Evolutionary conservation across 2,888 invertebrate species (phyloP), one percentile per base, ranked within the genome.

Genomic region (Thymelicus sylvestris): DNA sequence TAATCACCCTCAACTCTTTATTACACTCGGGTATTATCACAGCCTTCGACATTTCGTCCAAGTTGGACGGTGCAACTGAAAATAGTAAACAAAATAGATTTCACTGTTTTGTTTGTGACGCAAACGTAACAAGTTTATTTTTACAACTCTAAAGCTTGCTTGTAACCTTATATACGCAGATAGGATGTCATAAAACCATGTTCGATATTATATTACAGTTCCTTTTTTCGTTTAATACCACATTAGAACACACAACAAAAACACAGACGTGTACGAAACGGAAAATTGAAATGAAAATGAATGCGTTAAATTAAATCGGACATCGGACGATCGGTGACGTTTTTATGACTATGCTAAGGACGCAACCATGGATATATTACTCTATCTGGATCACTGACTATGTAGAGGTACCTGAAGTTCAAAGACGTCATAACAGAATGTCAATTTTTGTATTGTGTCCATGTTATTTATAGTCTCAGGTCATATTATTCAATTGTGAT

Each of bases 61-160:
- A 19, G 19, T 19, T 19, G 19, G 19, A 19, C 19, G 19, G 19
- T 19, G 1, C 19, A 81, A 74, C 83, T 83, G 79, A 83, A 90
- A 90, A 87, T 86, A 79, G 84, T 90, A 91, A 90, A 91, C 89
- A 92, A 86, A 83, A 85, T 86, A 84, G 72, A 81, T 75, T 73
- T 41, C 65, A 74, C 61, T 87, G 86, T 89, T 90, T 89, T 92
- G 91, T 88, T 90, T 90, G 86, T 91, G 92, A 92, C 91, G 91
- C 90, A 91, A 81, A 85, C 81, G 76, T 75, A 75, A 81, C 77
- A 74, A 77, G 85, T 89, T 89, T 91, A 91, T 90, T 92, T 91
- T 87, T 86, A 86, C 80, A 83, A 75, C 76, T 77, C n/a, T n/a
- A n/a, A n/a, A 31, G 31, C 79, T 80, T 88, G 89, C 86, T 87